A percentile compares a stretch with the other conserved stretches of the same genome.
Conservation (phyloP, 2,888 invertebrate species). For the Mantis religiosa region DNA sequence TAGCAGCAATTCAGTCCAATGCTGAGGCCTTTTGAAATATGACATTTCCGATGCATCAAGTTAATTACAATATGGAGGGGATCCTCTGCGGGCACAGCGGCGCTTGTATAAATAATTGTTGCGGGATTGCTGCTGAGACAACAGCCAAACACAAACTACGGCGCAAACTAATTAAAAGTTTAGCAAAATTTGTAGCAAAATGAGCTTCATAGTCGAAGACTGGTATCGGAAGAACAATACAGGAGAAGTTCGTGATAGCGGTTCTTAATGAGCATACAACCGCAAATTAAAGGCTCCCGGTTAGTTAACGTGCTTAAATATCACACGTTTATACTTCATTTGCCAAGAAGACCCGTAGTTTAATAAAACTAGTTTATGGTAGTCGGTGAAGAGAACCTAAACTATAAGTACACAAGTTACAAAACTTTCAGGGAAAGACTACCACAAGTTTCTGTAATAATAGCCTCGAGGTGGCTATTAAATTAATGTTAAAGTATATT, state of each 20-base stretch:
- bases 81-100: neutral
- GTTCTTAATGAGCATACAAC: neutral
- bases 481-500: no score
- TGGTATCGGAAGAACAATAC: neutral
- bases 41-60: neutral
- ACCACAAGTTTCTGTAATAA: no score
- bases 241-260: neutral
- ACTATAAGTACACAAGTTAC: no score
- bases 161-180: neutral
- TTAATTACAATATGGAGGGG: neutral
- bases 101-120: neutral
- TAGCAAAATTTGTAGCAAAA: neutral
- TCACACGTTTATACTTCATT: no score
- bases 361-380: no score
- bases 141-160: neutral
- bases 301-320: neutral
- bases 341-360: no score
- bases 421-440: no score
- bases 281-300: neutral
- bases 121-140: neutral
- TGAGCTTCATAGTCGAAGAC: neutral
- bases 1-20: neutral
- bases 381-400: no score
- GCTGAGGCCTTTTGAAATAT: neutral
- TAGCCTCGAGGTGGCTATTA: no score